phyloP scores from a whole-genome alignment of 2,113 vertebrate species.

The Oreotrochilus melanogaster region DNA sequence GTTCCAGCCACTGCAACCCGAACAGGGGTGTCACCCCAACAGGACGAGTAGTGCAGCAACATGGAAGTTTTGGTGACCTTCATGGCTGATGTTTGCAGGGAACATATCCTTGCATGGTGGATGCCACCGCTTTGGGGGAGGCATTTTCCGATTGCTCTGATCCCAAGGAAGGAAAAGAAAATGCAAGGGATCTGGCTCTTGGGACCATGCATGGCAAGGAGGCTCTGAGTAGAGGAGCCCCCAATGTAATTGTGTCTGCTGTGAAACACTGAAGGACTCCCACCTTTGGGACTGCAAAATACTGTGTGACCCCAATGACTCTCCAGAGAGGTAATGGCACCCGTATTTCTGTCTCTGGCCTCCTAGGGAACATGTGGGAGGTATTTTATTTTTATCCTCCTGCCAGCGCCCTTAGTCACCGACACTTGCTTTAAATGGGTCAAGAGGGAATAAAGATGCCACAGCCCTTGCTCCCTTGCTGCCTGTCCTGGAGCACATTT shows the following conservation, averaged over 20 bases:
- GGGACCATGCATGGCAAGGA: fast-evolving
- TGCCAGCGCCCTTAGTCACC: slow-evolving; percentile 35
- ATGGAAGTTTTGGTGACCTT: background rate
- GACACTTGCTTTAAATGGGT: slow-evolving; percentile 63
- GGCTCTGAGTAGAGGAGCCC: background rate
- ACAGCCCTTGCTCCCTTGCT: background rate
- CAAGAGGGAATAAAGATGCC: slow-evolving; percentile 61
- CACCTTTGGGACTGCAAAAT: background rate
- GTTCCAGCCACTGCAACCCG: background rate
- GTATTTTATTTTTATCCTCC: slow-evolving; percentile 72
- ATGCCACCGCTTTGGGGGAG: background rate
- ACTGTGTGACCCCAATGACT: background rate
- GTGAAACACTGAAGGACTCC: background rate
- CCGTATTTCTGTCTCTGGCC: slow-evolving; percentile 37
- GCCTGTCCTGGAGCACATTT: background rate
- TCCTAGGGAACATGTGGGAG: slow-evolving; percentile 32
- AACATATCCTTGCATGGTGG: background rate
- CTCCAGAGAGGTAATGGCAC: background rate
- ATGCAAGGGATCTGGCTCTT: background rate
- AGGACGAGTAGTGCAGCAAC: background rate
- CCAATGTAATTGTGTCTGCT: fast-evolving
- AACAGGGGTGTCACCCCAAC: fast-evolving
- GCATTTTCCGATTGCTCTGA: background rate
- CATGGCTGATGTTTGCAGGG: fast-evolving
- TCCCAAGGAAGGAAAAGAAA: background rate